Percentiles rank a stretch among this genome's conserved stretches.
Evolutionary conservation across 1,140 invertebrate genomes (phyloP).

Genomic region (Caenorhabditis latens): DNA sequence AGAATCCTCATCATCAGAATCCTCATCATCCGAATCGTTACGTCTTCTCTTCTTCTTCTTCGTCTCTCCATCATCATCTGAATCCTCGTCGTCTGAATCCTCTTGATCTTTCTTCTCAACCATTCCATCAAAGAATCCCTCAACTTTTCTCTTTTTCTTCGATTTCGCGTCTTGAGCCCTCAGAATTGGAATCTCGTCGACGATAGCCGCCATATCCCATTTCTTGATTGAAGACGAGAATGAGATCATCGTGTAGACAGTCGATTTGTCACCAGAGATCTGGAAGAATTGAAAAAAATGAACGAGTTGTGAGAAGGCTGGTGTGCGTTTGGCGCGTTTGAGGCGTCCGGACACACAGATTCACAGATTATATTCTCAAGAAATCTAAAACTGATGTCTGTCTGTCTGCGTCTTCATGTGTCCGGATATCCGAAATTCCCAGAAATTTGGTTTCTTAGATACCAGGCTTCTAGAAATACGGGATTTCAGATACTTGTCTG

Average conservation of each 20-base stretch:
- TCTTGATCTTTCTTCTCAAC: slow-evolving; percentile 56
- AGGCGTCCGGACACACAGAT: too few relatives aligned
- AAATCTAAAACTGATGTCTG: too few relatives aligned
- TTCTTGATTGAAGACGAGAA: slow-evolving; percentile 52
- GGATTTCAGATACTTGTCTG: too few relatives aligned
- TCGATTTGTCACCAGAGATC: slow-evolving; percentile 29
- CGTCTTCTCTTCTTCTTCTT: slow-evolving; percentile 23
- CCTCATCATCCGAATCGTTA: slow-evolving; percentile 5
- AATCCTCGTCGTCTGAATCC: neutral
- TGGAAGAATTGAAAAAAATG: neutral
- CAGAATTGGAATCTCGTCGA: slow-evolving; percentile 56
- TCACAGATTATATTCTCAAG: too few relatives aligned
- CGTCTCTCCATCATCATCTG: neutral
- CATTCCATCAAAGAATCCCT: slow-evolving; percentile 64
- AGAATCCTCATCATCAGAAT: slow-evolving; percentile 48
- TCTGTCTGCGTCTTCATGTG: too few relatives aligned
- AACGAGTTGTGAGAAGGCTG: neutral
- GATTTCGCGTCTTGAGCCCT: slow-evolving; percentile 64
- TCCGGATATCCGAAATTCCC: too few relatives aligned
- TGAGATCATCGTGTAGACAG: slow-evolving; percentile 26
- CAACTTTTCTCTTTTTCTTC: slow-evolving; percentile 57
- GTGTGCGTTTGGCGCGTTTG: too few relatives aligned
- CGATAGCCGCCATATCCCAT: slow-evolving; percentile 62
- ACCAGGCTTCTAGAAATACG: too few relatives aligned
- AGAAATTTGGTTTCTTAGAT: too few relatives aligned